Percentiles rank a stretch among this genome's conserved stretches.
Evolutionary conservation across 2,797 vertebrate species (phyloP).

Genomic region (Cebuella pygmaea): DNA sequence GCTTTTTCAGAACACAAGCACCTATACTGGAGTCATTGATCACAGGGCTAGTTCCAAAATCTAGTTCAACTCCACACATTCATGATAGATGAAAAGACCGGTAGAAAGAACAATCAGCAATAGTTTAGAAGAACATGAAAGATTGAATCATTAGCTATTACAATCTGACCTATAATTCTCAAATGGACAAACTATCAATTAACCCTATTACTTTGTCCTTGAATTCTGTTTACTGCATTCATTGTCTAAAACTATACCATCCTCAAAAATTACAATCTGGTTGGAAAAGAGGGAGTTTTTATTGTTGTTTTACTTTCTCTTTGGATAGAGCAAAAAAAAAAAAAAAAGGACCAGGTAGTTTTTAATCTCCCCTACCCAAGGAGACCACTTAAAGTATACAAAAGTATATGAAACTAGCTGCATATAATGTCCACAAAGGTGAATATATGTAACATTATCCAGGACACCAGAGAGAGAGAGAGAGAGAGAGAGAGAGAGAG

Average conservation of each 20-base stretch:
- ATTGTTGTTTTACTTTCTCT: constrained; percentile 21
- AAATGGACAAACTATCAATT: constrained; percentile 60
- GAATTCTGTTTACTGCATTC: constrained; percentile 23
- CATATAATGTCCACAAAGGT: background rate
- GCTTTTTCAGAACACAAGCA: constrained; percentile 47
- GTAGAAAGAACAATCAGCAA: constrained; percentile 45
- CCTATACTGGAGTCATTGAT: background rate
- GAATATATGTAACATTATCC: background rate
- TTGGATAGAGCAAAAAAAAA: background rate
- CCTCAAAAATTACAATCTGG: background rate
- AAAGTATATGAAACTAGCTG: background rate
- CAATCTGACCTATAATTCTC: constrained; percentile 60
- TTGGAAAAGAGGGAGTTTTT: background rate
- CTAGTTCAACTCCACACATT: constrained; percentile 48
- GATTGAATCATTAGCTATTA: constrained; percentile 50
- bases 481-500: no score
- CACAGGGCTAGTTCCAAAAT: constrained; percentile 52
- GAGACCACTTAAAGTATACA: background rate
- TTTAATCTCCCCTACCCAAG: background rate
- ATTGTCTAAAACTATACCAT: background rate
- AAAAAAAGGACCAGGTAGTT: background rate
- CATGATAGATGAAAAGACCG: constrained; percentile 47
- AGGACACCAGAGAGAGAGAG: background rate
- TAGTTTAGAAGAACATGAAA: constrained; percentile 42
- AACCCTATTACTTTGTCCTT: constrained; percentile 9